Percentiles rank a stretch among this genome's conserved stretches.
Conservation (phyloP, 2,797 vertebrate genomes). For the Nothura maculosa region DNA sequence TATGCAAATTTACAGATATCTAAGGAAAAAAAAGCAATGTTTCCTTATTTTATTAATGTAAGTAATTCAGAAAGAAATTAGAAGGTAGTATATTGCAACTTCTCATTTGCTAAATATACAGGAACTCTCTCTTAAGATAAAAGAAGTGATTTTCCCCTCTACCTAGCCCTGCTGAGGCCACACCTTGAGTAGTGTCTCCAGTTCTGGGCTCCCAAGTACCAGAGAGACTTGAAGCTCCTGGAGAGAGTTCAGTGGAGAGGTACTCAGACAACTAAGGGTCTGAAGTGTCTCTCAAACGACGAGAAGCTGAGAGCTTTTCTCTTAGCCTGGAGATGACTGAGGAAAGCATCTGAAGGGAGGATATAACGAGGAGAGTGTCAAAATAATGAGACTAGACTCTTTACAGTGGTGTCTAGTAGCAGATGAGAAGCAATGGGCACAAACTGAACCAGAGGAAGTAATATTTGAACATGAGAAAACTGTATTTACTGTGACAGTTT, state of each 20-base stretch:
- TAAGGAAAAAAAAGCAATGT: not conserved
- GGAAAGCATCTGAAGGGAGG: too few species aligned
- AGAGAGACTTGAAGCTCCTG: not conserved
- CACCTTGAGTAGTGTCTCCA: not conserved
- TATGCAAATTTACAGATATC: not conserved
- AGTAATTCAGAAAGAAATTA: not conserved
- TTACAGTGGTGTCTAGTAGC: not conserved
- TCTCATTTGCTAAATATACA: not conserved
- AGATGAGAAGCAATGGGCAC: not conserved
- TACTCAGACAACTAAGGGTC: not conserved
- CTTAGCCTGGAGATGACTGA: too few species aligned
- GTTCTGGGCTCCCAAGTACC: not conserved
- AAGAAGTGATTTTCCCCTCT: not conserved
- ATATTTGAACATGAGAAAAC: not conserved
- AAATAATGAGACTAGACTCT: not conserved
- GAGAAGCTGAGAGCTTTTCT: not conserved
- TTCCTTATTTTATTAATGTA: not conserved
- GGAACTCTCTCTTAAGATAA: not conserved
- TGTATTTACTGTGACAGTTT: not conserved
- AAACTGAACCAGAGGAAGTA: not conserved
- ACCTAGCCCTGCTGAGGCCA: not conserved
- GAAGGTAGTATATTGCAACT: not conserved
- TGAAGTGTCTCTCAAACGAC: not conserved
- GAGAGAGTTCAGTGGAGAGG: not conserved
- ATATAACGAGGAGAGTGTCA: too few species aligned